A percentile compares a stretch with the other conserved stretches of the same genome.
Conservation (phyloP, 35 echinoderm and acorn worm species). For the Heliocidaris erythrogramma region DNA sequence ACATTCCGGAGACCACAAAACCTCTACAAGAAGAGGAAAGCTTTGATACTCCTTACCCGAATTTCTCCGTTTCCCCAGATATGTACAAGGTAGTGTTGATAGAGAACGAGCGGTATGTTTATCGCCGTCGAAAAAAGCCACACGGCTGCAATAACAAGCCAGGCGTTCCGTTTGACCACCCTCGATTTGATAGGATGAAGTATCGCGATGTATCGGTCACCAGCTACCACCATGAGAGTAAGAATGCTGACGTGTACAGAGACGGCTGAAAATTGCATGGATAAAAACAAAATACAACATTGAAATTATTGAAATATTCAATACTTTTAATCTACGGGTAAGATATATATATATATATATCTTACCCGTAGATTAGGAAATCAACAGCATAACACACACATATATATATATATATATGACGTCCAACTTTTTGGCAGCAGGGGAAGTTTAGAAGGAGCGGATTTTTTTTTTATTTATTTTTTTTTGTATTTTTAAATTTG, state of each 20-base stretch:
- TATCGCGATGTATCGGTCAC: conserved; percentile 93
- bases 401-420: too few species aligned
- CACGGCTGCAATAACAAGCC: conserved; percentile 64
- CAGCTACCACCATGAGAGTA: conserved; percentile 80
- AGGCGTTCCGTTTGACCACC: conserved; percentile 83
- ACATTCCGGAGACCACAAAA: too few species aligned
- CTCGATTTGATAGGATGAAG: conserved; percentile 88
- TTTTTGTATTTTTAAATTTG: too few species aligned
- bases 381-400: too few species aligned
- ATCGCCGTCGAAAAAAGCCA: conserved; percentile 71
- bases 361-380: too few species aligned
- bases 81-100: conserved; percentile 28
- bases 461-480: too few species aligned
- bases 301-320: neutral
- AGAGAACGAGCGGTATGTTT: conserved; percentile 65
- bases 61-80: conserved; percentile 60
- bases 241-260: conserved; percentile 96
- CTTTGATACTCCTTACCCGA: conserved; percentile 26
- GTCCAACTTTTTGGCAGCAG: too few species aligned
- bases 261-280: conserved; percentile 60
- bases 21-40: too few species aligned
- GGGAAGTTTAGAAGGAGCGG: too few species aligned
- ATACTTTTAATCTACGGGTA: too few species aligned
- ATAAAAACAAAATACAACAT: neutral
- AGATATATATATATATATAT: too few species aligned